Evolutionary conservation across 1,140 invertebrate species (phyloP), one percentile per base, ranked within the genome.

Genomic region (Augochlora pura): DNA sequence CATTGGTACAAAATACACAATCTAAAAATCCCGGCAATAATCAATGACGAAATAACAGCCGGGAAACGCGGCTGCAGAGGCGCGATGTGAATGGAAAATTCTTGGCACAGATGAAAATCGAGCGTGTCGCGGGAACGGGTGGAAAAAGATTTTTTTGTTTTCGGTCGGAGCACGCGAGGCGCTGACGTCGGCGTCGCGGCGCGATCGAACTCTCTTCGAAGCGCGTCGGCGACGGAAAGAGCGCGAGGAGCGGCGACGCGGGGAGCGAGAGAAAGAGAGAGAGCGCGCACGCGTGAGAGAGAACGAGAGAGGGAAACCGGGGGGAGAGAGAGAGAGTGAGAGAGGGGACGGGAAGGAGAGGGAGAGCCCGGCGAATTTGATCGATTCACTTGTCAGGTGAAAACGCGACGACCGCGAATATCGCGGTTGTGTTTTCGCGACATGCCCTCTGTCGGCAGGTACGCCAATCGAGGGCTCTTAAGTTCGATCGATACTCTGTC

Each of bases 401-500:
- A 66, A 76, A 81, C 52, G 39, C 52, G 60, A 73, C 62, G 49
- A 67, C 54, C 66, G 73, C 73, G 62, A 78, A 72, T 72, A 81
- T 70, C 80, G 74, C 60, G 46, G 49, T 54, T 81, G 74, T 70
- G 68, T 81, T 77, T 81, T 68, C 76, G 52, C 70, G 64, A 79
- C 57, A 80, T 75, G 77, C 81, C 78, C 81, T 83, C 77, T 83
- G 81, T 80, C 77, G 78, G 72, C 72, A 70, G 67, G 59, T 75
- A 71, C 69, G 65, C 69, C 78, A 83, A 80, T 83, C 72, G 67
- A 71, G 64, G 81, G 64, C 62, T 71, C 67, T 83, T 63, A 75
- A 80, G 59, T 83, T 83, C 77, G 78, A 83, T 83, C 77, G 81
- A 83, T 83, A 83, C 77, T 80, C 77, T 69, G 71, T 83, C 81